Evolutionary conservation across 2,888 invertebrate genomes (phyloP), one percentile per base, ranked within the genome.

Genomic region (Portevinia maculata): DNA sequence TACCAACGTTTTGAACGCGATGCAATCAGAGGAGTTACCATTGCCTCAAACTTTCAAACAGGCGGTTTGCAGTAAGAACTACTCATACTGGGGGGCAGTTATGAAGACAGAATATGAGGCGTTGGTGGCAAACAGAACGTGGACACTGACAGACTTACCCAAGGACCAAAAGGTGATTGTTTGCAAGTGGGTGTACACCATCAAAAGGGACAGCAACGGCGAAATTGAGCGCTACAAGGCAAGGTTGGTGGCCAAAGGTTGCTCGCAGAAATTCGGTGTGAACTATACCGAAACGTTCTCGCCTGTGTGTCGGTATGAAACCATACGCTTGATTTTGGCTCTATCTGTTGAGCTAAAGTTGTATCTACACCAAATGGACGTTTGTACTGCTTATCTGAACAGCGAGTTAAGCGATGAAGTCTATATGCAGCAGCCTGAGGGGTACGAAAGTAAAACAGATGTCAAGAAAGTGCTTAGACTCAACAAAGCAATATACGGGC

Each of bases 31-130:
- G n/a, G n/a, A 34, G 37, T 8, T 69, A 17, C 28, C 37, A n/a
- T 17, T 50, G 50, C 69, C 60, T 17, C 70, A 59, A 39, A 13
- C 59, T 30, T 59, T 59, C 15, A 21, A 50, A 11, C n/a, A 62
- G 13, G 62, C 71, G 15, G 41, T 13, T 0, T 39, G 15, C n/a
- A 32, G 52, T 15, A 32, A 70, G 32, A 0, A 60, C 3, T 15
- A 41, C 11, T 24, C 48, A 11, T 32, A 39, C 4, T 74, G 73
- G 74, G 50, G 50, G 30, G 46, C 55, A 3, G 73, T 85, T 5
- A 86, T 86, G 85, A 52, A 86, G 34, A 62, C 39, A 28, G 85
- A 86, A 65, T 84, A 85, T 57, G 64, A 78, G 30, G 69, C 84
- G 9, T 46, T 86, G 19, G 24, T 70, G 0, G 53, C 55, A 19